Base-by-base conservation (phyloP, 2,797 vertebrate species). In the Prunella strophiata region DNA sequence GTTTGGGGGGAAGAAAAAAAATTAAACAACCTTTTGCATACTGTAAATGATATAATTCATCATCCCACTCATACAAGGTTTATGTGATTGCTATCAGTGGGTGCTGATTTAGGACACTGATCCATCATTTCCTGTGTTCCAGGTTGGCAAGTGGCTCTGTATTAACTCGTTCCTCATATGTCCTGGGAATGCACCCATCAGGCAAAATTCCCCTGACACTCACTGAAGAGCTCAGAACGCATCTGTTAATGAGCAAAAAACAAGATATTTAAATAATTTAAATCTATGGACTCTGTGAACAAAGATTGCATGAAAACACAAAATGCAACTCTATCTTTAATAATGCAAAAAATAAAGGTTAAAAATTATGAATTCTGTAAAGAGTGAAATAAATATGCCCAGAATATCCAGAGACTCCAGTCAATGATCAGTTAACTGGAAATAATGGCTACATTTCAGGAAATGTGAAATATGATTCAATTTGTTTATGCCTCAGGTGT, bases 101-200 rank as follows among this genome's bases (percentile, higher is more conserved):
- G 8, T 73, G 50, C 59, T 88, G 88, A 86, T 96, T 90, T 88
- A 95, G 89, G 80, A 92, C 47, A 34, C 57, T 52, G 79, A 93
- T 96, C 85, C 89, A 79, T 93, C 85, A 93, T 93, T 91, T 93
- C 79, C 58, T 76, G 2, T 66, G 42, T 48, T 84, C 74, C 67
- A 74, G 22, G 55, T 7, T 88, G 86, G 77, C 90, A 94, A 59
- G 55, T 26, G 40, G 34, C 52, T 85, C 38, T 54, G 32, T 26
- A 15, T 86, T 93, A 93, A 94, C 85, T 92, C 71, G 52, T 95
- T 86, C 77, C 74, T 86, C 30, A 4, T 32, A 36, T 29, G 12
- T 51, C 51, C 59, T n/a, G 20, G 76, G 43, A 88, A 66, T 1
- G 2, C 0, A 0, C 40, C 20, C 40, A 45, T 25, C 40, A 86